Base-by-base conservation (phyloP, 2,113 vertebrate species). In the Oreamnos americanus region DNA sequence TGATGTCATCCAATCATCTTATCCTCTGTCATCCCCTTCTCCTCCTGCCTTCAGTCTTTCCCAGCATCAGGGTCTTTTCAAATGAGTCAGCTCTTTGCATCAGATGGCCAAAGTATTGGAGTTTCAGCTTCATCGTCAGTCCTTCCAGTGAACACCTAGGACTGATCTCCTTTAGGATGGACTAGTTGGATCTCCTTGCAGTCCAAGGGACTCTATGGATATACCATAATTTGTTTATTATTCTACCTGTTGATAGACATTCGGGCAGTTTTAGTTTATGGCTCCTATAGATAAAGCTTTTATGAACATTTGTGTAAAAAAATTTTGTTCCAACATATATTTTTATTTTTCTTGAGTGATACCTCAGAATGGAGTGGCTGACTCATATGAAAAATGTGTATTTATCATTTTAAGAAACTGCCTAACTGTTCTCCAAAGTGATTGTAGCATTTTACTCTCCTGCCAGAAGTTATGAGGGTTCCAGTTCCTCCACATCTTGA, bases 401-500 rank as follows among this genome's bases (percentile, higher is more conserved):
- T 51, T 71, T 91, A 87, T 96, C 58, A 82, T 81, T 71, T 96
- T 91, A 91, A 74, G 82, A 96, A 91, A 58, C 58, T 94, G 49
- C 71, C 49, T 21, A 81, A 43, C 51, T 94, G n/a, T 90, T 94
- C 36, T 94, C 53, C 71, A 87, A 94, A 94, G 17, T 81, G 28
- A 21, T 30, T 87, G 55, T 86, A 55, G 21, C 28, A 53, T 71
- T 91, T 90, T 82, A 58, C n/a, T 16, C 19, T 82, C 45, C 51
- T 43, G 43, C 88, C 51, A 87, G 12, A 45, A 51, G 23, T 62
- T 79, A 12, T 16, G 33, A 85, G 57, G 7, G 57, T 55, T 79
- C 14, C 15, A 47, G 9, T 74, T 96, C 51, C 13, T 82, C 71
- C 9, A 33, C 3, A 21, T 74, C 60, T 82, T 58, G 39, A 25